These are phyloP conservation scores for Drosophila cracens DNA, from an alignment of 2,888 invertebrate genomes.

Conservation along the genomic window DNA sequence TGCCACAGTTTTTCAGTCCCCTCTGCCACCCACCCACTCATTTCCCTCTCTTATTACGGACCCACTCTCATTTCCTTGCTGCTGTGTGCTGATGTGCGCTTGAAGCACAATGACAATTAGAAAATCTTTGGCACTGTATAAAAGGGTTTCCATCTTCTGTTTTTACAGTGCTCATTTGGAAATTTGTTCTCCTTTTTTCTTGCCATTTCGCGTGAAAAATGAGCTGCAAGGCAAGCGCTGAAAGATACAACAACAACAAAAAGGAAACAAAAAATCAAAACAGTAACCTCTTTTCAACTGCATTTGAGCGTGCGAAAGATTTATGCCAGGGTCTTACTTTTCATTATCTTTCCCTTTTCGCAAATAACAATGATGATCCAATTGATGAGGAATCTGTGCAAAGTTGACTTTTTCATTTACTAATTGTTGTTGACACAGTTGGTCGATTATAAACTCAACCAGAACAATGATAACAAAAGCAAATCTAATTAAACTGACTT, in stretches of 20 bases:
- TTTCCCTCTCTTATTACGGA: neutral
- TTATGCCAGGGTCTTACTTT: slow-evolving; percentile 37
- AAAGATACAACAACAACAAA: neutral
- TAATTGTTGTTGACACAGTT: slow-evolving; percentile 29
- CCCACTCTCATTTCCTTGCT: slow-evolving; percentile 25
- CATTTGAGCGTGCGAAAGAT: slow-evolving; percentile 53
- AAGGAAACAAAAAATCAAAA: slow-evolving; percentile 21
- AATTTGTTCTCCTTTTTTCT: slow-evolving; percentile 25
- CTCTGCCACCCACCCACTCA: neutral
- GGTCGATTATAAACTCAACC: neutral
- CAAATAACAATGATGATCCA: slow-evolving; percentile 27
- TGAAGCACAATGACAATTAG: slow-evolving; percentile 68
- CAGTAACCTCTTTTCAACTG: slow-evolving; percentile 41
- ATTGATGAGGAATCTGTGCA: slow-evolving; percentile 35
- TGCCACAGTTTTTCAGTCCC: neutral
- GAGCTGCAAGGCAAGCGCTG: slow-evolving; percentile 38
- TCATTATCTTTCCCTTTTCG: slow-evolving; percentile 20
- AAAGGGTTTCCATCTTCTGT: slow-evolving; percentile 43
- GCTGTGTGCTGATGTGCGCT: slow-evolving; percentile 23
- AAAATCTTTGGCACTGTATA: slow-evolving; percentile 57
- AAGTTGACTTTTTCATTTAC: slow-evolving; percentile 30
- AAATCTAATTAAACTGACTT: neutral
- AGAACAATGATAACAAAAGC: neutral
- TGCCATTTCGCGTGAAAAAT: slow-evolving; percentile 59
- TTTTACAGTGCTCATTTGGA: slow-evolving; percentile 42